Conservation (phyloP, 2,888 invertebrate species). For the Eupithecia subumbrata region DNA sequence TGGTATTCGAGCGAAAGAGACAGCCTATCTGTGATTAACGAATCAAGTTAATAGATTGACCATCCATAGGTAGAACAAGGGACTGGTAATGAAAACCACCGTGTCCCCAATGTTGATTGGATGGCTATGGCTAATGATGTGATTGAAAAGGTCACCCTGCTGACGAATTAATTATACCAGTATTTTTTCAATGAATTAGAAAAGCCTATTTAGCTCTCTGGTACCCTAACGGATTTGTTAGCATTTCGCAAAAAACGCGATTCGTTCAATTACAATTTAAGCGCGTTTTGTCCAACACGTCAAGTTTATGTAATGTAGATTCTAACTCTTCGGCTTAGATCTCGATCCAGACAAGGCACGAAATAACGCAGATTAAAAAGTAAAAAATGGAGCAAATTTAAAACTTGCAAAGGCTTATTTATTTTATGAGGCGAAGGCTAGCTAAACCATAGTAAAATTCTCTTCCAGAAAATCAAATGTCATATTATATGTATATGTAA, state of each 20-base stretch:
- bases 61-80: conserved; percentile 24
- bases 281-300: too few relatives aligned
- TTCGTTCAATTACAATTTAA: too few relatives aligned
- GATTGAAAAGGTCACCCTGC: conserved; percentile 11
- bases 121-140: conserved; percentile 18
- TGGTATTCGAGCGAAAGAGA: conserved; percentile 31
- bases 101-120: conserved; percentile 19
- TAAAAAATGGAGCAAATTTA: too few relatives aligned
- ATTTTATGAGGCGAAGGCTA: neutral
- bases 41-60: conserved; percentile 17
- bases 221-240: neutral
- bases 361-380: too few relatives aligned
- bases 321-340: neutral
- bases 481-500: too few relatives aligned
- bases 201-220: neutral
- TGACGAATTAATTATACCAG: neutral
- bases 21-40: conserved; percentile 25
- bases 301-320: too few relatives aligned
- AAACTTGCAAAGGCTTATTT: too few relatives aligned
- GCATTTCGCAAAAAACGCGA: too few relatives aligned
- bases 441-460: neutral
- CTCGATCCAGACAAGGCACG: neutral
- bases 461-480: neutral
- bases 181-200: neutral
- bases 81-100: conserved; percentile 22